Percentiles rank a stretch among this genome's conserved stretches.
phyloP scores from a whole-genome alignment of 1,140 invertebrate genomes.

The Drosophila truncata region DNA sequence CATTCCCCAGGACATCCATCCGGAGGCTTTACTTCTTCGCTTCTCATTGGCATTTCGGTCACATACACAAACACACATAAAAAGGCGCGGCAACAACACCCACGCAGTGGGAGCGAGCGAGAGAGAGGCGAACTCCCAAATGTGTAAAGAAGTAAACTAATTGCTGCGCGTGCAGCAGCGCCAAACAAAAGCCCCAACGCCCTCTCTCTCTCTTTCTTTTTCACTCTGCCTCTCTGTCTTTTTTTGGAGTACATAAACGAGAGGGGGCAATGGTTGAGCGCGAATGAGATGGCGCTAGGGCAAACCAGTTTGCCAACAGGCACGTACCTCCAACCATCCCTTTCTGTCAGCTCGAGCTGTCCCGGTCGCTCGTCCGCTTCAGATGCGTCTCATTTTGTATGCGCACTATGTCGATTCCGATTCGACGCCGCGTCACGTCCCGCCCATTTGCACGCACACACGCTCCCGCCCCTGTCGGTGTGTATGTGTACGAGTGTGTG shows the following conservation, averaged over 20 bases:
- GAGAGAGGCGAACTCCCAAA: conserved; percentile 55
- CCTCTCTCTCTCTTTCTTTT: neutral
- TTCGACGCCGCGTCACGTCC: conserved; percentile 85
- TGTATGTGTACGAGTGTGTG: conserved; percentile 21
- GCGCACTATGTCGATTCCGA: conserved; percentile 84
- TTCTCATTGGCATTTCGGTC: conserved; percentile 81
- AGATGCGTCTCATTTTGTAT: conserved; percentile 77
- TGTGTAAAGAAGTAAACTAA: conserved; percentile 84
- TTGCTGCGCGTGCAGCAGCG: conserved; percentile 81
- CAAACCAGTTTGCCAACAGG: conserved; percentile 55
- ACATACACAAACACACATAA: conserved; percentile 85
- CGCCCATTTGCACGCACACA: conserved; percentile 85
- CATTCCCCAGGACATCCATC: conserved; percentile 36
- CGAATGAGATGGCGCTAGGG: conserved; percentile 44
- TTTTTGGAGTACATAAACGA: conserved; percentile 63
- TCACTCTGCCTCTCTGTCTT: conserved; percentile 5
- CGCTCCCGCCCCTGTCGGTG: conserved; percentile 38
- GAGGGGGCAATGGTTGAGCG: neutral
- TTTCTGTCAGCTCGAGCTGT: conserved; percentile 31
- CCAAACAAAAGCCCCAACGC: conserved; percentile 60
- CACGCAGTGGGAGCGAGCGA: conserved; percentile 46
- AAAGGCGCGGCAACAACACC: conserved; percentile 50
- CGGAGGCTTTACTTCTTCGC: conserved; percentile 61
- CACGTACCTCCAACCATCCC: conserved; percentile 38
- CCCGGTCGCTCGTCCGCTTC: conserved; percentile 25